Evolutionary conservation across 2,113 vertebrate species (phyloP), one percentile per base, ranked within the genome.

Genomic region (Triplophysa tibetana): DNA sequence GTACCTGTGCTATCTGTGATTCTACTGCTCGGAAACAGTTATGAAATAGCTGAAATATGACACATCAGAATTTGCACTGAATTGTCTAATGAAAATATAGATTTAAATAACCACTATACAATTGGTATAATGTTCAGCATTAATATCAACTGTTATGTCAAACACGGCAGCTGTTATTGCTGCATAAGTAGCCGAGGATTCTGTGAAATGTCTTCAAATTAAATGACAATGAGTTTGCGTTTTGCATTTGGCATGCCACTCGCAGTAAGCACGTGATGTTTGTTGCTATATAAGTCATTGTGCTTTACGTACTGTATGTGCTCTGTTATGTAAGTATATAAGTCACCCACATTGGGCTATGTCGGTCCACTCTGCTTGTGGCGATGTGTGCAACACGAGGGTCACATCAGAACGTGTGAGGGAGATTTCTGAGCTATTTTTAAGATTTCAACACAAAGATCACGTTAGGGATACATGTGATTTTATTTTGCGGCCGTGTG

Each of bases 251-350:
- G 23, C 56, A 24, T 50, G 29, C 29, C 1, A 26, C 61, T 81
- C 43, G 23, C 48, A 16, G 48, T 23, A 72, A 69, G 26, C 52
- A 52, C 52, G 52, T 24, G 29, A 77, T 52, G 50, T 77, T 11
- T 77, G 74, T 38, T 41, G 54, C 82, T 80, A 77, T 80, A 72
- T 72, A 77, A 77, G 73, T 66, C 78, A 16, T 70, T 76, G 77
- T 77, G 45, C 64, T 76, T 45, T 64, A 43, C 54, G 33, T 73
- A 41, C 29, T 29, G 29, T 77, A 45, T 45, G 48, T 80, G 62
- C 70, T 56, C 52, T 80, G 73, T 81, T 84, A 81, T 78, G 45
- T 81, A 75, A 73, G 63, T 65, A 56, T 73, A 41, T 29, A 69
- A 73, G 82, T 65, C 64, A 64, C 69, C 58, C 67, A 60, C 63